These are phyloP conservation scores for Poeciliopsis gracilis DNA, from an alignment of 2,797 vertebrate genomes.

Conservation along the genomic window DNA sequence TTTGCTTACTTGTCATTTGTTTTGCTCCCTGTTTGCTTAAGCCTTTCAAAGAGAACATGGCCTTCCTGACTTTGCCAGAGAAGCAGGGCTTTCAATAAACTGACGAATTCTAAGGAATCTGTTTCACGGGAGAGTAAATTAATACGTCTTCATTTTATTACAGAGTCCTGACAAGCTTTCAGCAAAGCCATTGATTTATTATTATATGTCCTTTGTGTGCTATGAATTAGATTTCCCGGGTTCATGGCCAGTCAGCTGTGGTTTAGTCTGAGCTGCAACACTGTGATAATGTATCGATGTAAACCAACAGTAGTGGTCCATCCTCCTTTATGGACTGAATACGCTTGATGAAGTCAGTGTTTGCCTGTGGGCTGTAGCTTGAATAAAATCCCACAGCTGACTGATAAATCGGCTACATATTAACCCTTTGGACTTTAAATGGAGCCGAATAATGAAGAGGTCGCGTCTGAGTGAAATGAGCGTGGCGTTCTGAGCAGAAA, in stretches of 20 bases:
- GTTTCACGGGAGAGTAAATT: neutral
- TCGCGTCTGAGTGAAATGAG: neutral
- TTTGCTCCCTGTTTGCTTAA: constrained; percentile 11
- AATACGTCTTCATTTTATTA: neutral
- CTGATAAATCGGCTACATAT: neutral
- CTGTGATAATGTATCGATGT: neutral
- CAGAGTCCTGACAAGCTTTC: neutral
- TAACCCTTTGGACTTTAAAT: neutral
- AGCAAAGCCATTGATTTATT: neutral
- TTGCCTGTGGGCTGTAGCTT: neutral
- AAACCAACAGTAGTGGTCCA: neutral
- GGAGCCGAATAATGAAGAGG: constrained; percentile 2
- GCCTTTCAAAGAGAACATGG: constrained; percentile 1
- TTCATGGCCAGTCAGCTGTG: constrained; percentile 1
- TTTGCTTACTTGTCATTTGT: constrained; percentile 11
- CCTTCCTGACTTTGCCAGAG: constrained; percentile 7
- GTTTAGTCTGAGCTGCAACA: neutral
- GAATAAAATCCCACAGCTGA: neutral
- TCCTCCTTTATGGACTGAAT: neutral
- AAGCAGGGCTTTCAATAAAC: neutral
- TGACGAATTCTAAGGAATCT: neutral
- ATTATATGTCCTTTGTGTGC: neutral
- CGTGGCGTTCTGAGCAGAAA: constrained; percentile 10
- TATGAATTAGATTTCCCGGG: neutral
- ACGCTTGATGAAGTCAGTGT: neutral